Conservation (phyloP, 2,888 invertebrate genomes). For the Cerceris ruficornis region DNA sequence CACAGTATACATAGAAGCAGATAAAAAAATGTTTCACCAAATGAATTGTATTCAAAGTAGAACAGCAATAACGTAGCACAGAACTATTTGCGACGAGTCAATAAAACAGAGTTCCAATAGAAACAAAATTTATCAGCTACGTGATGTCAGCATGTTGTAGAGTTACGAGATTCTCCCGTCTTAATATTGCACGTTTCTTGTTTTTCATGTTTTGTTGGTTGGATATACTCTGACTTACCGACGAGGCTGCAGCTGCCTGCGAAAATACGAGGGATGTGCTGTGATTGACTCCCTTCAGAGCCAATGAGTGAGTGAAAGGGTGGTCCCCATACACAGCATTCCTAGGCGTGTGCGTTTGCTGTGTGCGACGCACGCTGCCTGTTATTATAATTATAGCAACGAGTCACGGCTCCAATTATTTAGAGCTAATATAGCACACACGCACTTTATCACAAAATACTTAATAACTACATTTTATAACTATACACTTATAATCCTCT, state of each 20-base stretch:
- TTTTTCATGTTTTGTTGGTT: conserved; percentile 73
- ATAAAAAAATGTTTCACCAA: conserved; percentile 54
- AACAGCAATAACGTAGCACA: conserved; percentile 52
- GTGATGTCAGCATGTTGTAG: conserved; percentile 61
- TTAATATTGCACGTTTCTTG: conserved; percentile 69
- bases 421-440: conserved; percentile 76
- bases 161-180: conserved; percentile 63
- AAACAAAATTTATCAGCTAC: conserved; percentile 62
- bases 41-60: conserved; percentile 52
- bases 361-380: conserved; percentile 80
- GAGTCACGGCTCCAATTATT: conserved; percentile 78
- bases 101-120: conserved; percentile 59
- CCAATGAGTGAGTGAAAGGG: conserved; percentile 78
- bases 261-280: conserved; percentile 78
- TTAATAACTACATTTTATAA: conserved; percentile 63
- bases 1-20: conserved; percentile 53
- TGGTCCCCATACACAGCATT: conserved; percentile 78
- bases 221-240: conserved; percentile 79
- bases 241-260: conserved; percentile 76
- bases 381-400: conserved; percentile 80
- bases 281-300: conserved; percentile 79
- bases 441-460: conserved; percentile 70
- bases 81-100: conserved; percentile 57
- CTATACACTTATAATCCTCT: conserved; percentile 60
- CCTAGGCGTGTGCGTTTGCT: conserved; percentile 79